Evolutionary conservation across 2,797 vertebrate genomes (phyloP), one percentile per base, ranked within the genome.

Genomic region (Oreochromis grahami): DNA sequence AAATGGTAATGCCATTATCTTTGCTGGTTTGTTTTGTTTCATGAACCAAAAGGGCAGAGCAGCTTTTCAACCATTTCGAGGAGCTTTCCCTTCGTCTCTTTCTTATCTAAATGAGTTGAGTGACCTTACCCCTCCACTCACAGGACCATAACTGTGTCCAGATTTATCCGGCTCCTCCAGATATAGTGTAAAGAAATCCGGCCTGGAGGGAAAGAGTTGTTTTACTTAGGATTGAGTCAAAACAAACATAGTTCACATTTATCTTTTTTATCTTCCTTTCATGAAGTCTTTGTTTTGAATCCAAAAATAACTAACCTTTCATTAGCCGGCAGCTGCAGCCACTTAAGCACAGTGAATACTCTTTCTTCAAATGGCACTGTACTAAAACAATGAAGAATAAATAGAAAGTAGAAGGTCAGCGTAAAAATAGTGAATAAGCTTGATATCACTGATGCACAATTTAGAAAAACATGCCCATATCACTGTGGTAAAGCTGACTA

Each of bases 91-190:
- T 78, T 48, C 3, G 1, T 13, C 56, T 83, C 21, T 53, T 74
- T 34, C 26, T 19, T 24, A 21, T 65, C 60, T 38, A 38, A 65
- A 21, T 2, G 7, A 68, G 12, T 80, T 7, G n/a, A 21, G 12
- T 48, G 52, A 19, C 72, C 98, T 98, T 91, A 99, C 98, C 94
- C 96, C 96, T 2, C 97, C 97, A 82, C 98, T 98, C 91, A 98
- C 94, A 4, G 99, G 98, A 91, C 99, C 98, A 21, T 94, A 96
- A 3, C 1, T 94, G 94, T 99, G 99, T 88, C 99, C 98, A 51
- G 98, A 97, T 83, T 96, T 96, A 95, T 99, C 99, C 19, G 99
- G 99, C 93, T 99, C 98, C 95, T 98, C 98, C 96, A 99, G 96
- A 95, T 99, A 99, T 86, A 99, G 91, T 55, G 98, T 99, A 96